phyloP scores from a whole-genome alignment of 2,113 vertebrate genomes.

The Aplodontia rufa region DNA sequence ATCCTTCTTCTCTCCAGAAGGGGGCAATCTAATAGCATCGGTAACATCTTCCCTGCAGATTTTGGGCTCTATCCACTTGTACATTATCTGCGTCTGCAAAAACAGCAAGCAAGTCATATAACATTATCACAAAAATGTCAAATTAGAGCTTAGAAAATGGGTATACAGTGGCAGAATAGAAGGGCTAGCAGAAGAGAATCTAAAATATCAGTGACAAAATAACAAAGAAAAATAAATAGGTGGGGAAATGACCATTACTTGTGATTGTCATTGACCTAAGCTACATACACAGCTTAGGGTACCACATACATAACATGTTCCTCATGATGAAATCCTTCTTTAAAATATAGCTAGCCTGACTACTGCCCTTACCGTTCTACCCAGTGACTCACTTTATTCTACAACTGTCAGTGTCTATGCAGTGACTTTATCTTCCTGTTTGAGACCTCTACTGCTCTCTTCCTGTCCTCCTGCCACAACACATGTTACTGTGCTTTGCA shows the following conservation, averaged over 20 bases:
- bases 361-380: background rate
- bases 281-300: background rate
- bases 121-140: background rate
- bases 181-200: background rate
- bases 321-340: background rate
- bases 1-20: constrained; percentile 92
- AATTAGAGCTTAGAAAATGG: background rate
- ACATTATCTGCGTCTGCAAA: constrained; percentile 93
- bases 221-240: background rate
- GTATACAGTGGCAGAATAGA: background rate
- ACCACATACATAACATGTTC: background rate
- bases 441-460: background rate
- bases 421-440: background rate
- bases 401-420: background rate
- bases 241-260: background rate
- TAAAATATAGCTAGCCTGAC: background rate
- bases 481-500: background rate
- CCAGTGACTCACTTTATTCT: background rate
- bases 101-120: background rate
- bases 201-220: background rate
- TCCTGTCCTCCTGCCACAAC: background rate
- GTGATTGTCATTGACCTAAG: background rate
- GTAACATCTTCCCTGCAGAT: constrained; percentile 92
- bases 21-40: constrained; percentile 88
- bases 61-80: constrained; percentile 97